Base-by-base conservation (phyloP, 2,797 vertebrate species). In the Mareca penelope region DNA sequence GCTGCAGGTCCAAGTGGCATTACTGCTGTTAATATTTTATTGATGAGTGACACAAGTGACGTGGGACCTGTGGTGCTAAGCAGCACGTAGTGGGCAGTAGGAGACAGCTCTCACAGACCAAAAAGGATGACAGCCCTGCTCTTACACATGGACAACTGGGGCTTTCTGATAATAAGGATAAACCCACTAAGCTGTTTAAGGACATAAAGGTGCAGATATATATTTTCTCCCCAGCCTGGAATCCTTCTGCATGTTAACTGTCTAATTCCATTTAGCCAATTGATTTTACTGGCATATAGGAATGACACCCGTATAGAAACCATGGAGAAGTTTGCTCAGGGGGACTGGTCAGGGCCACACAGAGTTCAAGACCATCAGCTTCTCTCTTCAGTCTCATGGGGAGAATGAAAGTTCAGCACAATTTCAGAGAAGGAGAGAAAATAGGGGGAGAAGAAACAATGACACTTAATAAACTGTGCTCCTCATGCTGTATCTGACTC, bases 351-450 rank as follows among this genome's bases (percentile, higher is more conserved):
- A 59, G 73, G 42, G 52, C 24, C 46, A 70, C 10, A 55, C 12
- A 55, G 23, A 44, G 22, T 53, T 39, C n/a, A 63, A 89, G 60
- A 56, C 9, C 21, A 53, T 65, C 4, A 13, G 3, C 81, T 92
- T 82, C 24, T 77, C 33, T 87, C 17, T 40, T 18, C 1, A 18
- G n/a, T 65, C 8, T 88, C 53, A 44, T 35, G 29, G 11, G 6
- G 15, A 4, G 31, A 69, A 65, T 35, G 48, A 80, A 91, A 87
- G 16, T 29, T 79, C n/a, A 81, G 23, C 4, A 24, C 19, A 80
- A 35, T 56, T 84, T 68, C 59, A 67, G 28, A 33, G 17, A 88
- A 81, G 21, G 48, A 87, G 48, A 70, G 33, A 92, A 61, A 89
- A 76, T 0, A 71, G 52, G 4, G 12, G 4, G 26, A 63, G 23